Conservation (phyloP, 2,888 invertebrate species). For the Phaonia tiefii region DNA sequence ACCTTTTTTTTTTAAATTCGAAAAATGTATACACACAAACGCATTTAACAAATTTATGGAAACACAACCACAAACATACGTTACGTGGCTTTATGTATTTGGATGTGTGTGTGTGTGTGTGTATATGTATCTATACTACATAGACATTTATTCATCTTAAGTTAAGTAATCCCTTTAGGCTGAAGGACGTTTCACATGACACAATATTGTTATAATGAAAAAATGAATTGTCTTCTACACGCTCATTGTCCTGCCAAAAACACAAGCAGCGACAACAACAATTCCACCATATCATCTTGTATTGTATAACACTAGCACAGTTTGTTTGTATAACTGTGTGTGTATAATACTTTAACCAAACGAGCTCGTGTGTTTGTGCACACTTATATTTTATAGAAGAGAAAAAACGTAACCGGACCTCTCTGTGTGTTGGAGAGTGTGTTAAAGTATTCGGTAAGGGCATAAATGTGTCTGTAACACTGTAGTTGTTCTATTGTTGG, state of each 20-base stretch:
- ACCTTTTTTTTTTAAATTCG: background rate
- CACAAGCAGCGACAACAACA: conserved; percentile 8
- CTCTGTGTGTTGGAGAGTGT: too few species aligned
- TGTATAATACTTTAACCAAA: background rate
- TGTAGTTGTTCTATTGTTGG: too few species aligned
- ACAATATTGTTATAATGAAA: conserved; percentile 54
- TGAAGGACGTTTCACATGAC: conserved; percentile 66
- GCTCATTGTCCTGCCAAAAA: conserved; percentile 48
- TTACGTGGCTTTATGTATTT: background rate
- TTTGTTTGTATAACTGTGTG: background rate
- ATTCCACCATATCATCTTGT: background rate
- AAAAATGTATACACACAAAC: conserved; percentile 10
- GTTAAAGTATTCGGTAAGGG: too few species aligned
- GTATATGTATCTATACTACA: conserved; percentile 1
- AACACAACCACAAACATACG: background rate
- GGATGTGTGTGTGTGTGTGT: background rate
- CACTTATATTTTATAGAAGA: background rate
- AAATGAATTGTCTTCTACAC: conserved; percentile 51
- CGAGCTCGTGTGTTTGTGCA: too few species aligned
- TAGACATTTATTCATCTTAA: conserved; percentile 42
- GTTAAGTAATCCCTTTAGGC: conserved; percentile 64
- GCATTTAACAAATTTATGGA: background rate
- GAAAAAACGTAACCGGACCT: background rate
- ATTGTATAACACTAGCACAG: conserved; percentile 24
- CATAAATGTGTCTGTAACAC: too few species aligned